Base-by-base conservation (phyloP, 1,140 invertebrate species). In the Sitophilus oryzae region DNA sequence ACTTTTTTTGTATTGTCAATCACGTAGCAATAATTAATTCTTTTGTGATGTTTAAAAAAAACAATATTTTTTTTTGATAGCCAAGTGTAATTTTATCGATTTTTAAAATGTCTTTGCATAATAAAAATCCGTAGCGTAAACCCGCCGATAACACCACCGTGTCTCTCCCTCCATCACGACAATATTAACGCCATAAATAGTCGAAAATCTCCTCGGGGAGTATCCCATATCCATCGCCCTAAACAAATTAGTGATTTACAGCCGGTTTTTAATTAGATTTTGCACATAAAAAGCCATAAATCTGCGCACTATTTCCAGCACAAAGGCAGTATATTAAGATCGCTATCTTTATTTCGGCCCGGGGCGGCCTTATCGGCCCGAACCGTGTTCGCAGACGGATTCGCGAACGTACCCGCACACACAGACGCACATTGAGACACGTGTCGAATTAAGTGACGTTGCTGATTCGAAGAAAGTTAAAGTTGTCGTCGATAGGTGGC, bases 291-390 rank as follows among this genome's bases (percentile, higher is more conserved):
- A 43, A 34, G 38, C 22, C 40, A 52, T 52, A 52, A 52, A 43
- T 52, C 49, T 18, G 16, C 11, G 14, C 40, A 52, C 49, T 52
- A 43, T 52, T 52, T 30, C 49, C 22, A 36, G 38, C 49, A 52
- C 49, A 52, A 52, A 52, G 40, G 38, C 49, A 52, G 49, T 52
- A 52, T 52, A 52, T 52, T 43, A 52, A 42, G 49, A 52, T 52
- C 34, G 38, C 41, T 52, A 52, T 52, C 49, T 52, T 52, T 52
- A 52, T 52, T 52, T 52, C 49, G 49, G 40, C 40, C 41, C 18
- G 22, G 41, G 41, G 49, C 40, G 21, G 11, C 49, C 19, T 43
- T 52, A 52, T 52, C 49, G 20, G 49, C n/a, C 4, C 16, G 41
- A 43, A 40, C 40, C 49, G 43, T 15, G 34, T 30, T 52, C 41